Evolutionary conservation across 2,888 invertebrate genomes (phyloP).

Genomic region (Tinea pellionella): DNA sequence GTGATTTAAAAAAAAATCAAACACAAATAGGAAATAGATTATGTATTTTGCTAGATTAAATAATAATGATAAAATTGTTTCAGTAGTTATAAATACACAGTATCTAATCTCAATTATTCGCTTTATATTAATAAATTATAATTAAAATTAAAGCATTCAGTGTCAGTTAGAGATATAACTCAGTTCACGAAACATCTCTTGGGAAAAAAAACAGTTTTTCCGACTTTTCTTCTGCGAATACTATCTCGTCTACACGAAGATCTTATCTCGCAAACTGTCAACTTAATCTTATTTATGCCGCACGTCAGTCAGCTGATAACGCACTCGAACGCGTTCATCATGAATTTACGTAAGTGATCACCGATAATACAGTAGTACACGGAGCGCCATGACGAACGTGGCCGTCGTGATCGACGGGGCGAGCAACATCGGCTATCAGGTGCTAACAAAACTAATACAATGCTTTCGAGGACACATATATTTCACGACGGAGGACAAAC

Average conservation of each 20-base stretch:
- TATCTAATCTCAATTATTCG: too few species aligned
- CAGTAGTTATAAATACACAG: too few species aligned
- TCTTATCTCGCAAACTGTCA: conserved; percentile 4
- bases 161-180: too few species aligned
- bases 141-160: too few species aligned
- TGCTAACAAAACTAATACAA: conserved; percentile 41
- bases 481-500: conserved; percentile 54
- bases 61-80: too few species aligned
- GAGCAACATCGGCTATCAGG: conserved; percentile 56
- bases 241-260: conserved; percentile 5
- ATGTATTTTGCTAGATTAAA: too few species aligned
- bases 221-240: too few species aligned
- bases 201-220: too few species aligned
- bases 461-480: conserved; percentile 50
- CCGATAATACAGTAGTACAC: conserved; percentile 30
- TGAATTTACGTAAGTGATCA: background rate
- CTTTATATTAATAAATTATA: too few species aligned
- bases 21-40: too few species aligned
- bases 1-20: too few species aligned
- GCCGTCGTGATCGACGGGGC: conserved; percentile 55
- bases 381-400: conserved; percentile 48
- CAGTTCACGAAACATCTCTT: too few species aligned
- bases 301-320: conserved; percentile 11
- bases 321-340: background rate
- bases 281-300: conserved; percentile 9